Conservation (phyloP, 2,797 vertebrate species). For the Sebastes oblongus region DNA sequence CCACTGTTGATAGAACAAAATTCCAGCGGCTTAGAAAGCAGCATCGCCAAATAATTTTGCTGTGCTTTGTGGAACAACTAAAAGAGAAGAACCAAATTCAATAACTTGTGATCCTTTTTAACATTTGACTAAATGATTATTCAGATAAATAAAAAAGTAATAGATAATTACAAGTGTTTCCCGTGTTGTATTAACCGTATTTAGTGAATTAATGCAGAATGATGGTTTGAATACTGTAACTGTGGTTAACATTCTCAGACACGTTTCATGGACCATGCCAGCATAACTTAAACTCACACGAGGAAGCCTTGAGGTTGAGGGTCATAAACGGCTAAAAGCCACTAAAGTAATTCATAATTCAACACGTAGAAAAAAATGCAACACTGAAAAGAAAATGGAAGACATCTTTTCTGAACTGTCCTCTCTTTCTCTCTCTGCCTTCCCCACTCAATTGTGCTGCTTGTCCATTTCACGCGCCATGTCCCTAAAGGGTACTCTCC, state of each 20-base stretch:
- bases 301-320: conserved; percentile 16
- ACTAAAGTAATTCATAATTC: conserved; percentile 42
- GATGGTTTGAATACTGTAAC: not conserved
- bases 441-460: conserved; percentile 14
- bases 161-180: not conserved
- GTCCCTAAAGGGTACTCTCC: conserved; percentile 23
- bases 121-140: not conserved
- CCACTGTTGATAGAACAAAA: not conserved
- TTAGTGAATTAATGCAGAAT: not conserved
- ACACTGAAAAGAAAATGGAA: conserved; percentile 11
- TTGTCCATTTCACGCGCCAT: conserved; percentile 40
- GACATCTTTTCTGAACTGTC: not conserved
- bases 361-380: conserved; percentile 7
- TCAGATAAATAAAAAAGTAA: not conserved
- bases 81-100: not conserved
- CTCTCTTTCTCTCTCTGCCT: not conserved
- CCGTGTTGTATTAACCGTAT: not conserved
- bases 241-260: not conserved
- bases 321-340: conserved; percentile 51
- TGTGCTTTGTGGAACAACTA: too few species aligned
- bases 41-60: too few species aligned
- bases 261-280: not conserved
- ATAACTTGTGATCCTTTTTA: not conserved
- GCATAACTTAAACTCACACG: conserved; percentile 1
- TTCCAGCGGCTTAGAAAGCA: not conserved